phyloP scores from a whole-genome alignment of 30 jellyfish, hydroid and myxozoan genomes.

The Cassiopea andromeda region DNA sequence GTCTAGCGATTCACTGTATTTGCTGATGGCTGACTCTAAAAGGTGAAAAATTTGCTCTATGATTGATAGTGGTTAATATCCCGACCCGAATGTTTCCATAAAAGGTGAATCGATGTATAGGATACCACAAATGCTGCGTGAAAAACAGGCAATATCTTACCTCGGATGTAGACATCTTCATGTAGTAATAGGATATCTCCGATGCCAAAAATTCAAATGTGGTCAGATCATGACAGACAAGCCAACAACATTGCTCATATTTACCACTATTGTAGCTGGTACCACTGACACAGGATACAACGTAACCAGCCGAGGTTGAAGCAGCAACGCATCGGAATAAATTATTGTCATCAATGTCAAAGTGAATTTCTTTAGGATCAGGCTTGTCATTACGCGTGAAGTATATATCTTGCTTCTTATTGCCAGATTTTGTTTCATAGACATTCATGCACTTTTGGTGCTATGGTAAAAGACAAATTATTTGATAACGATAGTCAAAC shows the following conservation, averaged over 20 bases:
- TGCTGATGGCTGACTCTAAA: too few relatives aligned
- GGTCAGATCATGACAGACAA: constrained; percentile 55
- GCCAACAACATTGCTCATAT: constrained; percentile 26
- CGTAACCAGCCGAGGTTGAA: constrained; percentile 11
- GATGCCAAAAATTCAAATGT: constrained; percentile 44
- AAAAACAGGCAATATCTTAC: background rate
- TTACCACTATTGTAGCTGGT: constrained; percentile 7
- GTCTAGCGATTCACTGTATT: too few relatives aligned
- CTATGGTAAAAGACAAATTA: background rate
- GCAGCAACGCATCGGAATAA: constrained; percentile 4
- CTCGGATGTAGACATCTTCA: constrained; percentile 45
- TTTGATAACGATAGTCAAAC: background rate
- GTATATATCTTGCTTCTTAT: background rate
- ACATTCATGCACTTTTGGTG: background rate
- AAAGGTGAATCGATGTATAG: too few relatives aligned
- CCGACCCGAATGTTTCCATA: too few relatives aligned
- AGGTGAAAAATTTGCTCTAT: too few relatives aligned
- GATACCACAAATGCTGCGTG: too few relatives aligned
- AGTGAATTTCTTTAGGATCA: background rate
- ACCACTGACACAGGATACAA: constrained; percentile 55
- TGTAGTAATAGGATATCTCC: constrained; percentile 5
- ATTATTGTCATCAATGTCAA: constrained; percentile 2
- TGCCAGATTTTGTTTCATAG: constrained; percentile 60
- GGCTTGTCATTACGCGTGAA: constrained; percentile 20
- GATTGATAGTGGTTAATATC: too few relatives aligned